Conservation (phyloP, 2,797 vertebrate species). For the Oreochromis grahami region DNA sequence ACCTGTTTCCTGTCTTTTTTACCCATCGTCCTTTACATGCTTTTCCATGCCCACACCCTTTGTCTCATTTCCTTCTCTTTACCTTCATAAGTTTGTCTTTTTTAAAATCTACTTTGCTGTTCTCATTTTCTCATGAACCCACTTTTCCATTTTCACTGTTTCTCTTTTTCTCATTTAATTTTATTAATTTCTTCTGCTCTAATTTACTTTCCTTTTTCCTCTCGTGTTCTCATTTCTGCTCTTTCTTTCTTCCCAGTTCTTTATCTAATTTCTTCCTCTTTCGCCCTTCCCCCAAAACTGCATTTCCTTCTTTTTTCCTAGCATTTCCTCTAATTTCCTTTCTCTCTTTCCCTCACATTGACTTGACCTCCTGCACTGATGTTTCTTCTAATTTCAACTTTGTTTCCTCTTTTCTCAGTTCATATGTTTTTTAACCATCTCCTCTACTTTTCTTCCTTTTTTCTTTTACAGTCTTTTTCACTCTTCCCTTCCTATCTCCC, state of each 20-base stretch:
- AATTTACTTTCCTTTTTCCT: background rate
- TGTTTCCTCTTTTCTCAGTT: background rate
- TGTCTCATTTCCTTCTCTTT: background rate
- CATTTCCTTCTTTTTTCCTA: background rate
- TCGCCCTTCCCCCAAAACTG: background rate
- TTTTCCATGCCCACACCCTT: background rate
- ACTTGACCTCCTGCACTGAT: background rate
- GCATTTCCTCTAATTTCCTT: background rate
- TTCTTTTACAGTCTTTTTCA: background rate
- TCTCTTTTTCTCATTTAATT: background rate
- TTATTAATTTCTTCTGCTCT: background rate
- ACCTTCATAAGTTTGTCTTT: background rate
- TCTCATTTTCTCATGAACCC: background rate
- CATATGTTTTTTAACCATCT: background rate
- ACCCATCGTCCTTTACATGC: background rate
- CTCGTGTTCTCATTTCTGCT: background rate
- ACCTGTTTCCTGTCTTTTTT: background rate
- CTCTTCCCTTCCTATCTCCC: background rate
- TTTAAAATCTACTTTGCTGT: background rate
- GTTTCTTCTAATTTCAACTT: background rate
- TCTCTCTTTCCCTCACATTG: background rate
- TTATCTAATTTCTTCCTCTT: background rate
- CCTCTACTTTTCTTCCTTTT: background rate
- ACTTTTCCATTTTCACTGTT: background rate
- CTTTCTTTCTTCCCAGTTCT: background rate